Percentiles rank a stretch among this genome's conserved stretches.
These are phyloP conservation scores for Gambelia wislizenii DNA, from an alignment of 2,797 vertebrate species.

Conservation along the genomic window DNA sequence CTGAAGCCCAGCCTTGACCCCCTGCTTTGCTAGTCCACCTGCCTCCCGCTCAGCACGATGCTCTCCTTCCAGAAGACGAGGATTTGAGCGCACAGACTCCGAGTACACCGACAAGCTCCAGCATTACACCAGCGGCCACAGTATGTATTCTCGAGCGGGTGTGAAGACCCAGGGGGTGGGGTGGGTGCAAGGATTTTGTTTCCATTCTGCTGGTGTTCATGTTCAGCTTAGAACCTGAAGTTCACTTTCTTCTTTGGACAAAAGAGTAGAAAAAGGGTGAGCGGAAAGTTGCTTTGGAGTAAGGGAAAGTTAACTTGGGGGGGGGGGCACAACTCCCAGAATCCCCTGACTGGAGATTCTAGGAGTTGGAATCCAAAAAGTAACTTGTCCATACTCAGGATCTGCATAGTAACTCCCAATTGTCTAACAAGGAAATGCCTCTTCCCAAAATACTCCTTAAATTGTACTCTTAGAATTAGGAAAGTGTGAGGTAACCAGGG, in stretches of 20 bases:
- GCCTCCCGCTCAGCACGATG: conserved; percentile 66
- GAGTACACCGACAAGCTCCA: conserved; percentile 98
- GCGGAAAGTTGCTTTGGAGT: too few species aligned
- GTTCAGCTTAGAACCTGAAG: background rate
- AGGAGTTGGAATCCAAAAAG: too few species aligned
- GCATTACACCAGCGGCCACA: conserved; percentile 97
- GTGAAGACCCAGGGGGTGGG: background rate
- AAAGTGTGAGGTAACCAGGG: background rate
- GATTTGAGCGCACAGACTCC: conserved; percentile 90
- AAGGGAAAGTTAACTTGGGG: too few species aligned
- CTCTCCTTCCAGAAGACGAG: conserved; percentile 89
- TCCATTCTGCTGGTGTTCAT: too few species aligned
- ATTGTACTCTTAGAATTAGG: background rate
- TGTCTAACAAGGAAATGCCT: too few species aligned
- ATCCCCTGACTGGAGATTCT: background rate
- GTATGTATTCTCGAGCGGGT: conserved; percentile 82
- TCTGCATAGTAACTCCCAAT: background rate
- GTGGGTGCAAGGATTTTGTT: too few species aligned
- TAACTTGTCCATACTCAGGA: too few species aligned
- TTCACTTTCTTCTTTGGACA: background rate
- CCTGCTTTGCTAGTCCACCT: conserved; percentile 33
- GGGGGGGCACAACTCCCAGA: background rate
- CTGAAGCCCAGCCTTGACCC: conserved; percentile 46
- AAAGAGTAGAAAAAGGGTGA: too few species aligned
- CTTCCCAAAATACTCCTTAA: background rate